Conservation (phyloP, 2,888 invertebrate species). For the Monochamus alternatus region DNA sequence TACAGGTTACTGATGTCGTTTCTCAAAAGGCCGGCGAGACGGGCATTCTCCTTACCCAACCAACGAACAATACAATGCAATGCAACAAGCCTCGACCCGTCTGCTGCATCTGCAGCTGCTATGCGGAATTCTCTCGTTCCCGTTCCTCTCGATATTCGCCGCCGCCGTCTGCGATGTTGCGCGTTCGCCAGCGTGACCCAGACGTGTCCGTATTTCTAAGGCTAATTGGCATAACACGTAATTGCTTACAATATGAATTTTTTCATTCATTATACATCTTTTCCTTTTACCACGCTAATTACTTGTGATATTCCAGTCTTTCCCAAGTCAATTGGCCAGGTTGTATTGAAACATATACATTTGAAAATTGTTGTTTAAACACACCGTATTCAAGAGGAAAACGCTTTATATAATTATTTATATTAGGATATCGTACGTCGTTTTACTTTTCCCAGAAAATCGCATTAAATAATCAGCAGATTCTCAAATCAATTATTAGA, state of each 20-base stretch:
- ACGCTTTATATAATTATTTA: too few species aligned
- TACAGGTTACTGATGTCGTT: constrained; percentile 21
- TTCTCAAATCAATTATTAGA: too few species aligned
- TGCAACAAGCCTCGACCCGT: constrained; percentile 52
- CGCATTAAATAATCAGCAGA: too few species aligned
- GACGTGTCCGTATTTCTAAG: background rate
- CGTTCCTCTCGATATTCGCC: constrained; percentile 17
- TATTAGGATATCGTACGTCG: too few species aligned
- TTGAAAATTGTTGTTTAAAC: too few species aligned
- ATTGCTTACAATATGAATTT: background rate
- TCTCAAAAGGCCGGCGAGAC: constrained; percentile 31
- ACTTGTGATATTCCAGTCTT: too few species aligned
- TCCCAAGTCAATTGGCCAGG: too few species aligned
- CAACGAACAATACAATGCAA: constrained; percentile 18
- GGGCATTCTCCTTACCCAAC: constrained; percentile 35
- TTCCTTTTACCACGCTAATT: background rate
- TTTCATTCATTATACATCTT: background rate
- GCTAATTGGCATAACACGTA: constrained; percentile 1
- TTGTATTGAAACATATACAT: too few species aligned
- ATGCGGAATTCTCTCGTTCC: constrained; percentile 31
- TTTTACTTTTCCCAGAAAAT: too few species aligned
- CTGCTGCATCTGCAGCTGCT: constrained; percentile 43
- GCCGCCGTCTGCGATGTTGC: constrained; percentile 10
- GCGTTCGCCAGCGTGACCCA: constrained; percentile 12
- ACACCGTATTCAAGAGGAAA: too few species aligned